Percentiles rank a stretch among this genome's conserved stretches.
phyloP scores from a whole-genome alignment of 2,797 vertebrate genomes.

The Micromesistius poutassou region DNA sequence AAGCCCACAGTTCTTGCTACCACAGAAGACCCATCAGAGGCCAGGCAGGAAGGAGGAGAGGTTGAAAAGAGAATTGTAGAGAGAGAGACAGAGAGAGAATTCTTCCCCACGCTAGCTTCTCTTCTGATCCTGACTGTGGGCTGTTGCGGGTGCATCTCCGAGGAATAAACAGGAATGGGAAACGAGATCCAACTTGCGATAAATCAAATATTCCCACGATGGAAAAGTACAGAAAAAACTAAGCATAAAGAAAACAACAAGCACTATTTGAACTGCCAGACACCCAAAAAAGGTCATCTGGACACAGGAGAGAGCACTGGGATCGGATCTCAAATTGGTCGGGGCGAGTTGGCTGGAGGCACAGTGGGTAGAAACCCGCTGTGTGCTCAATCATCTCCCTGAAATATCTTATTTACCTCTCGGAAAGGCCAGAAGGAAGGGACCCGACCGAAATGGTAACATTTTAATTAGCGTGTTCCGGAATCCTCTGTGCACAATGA shows the following conservation, averaged over 20 bases:
- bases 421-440: constrained; percentile 17
- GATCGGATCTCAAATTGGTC: constrained; percentile 1
- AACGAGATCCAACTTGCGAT: constrained; percentile 16
- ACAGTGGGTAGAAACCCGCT: background rate
- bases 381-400: background rate
- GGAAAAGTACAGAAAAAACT: constrained; percentile 21
- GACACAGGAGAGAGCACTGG: constrained; percentile 20
- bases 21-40: background rate
- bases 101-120: constrained; percentile 9
- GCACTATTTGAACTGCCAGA: background rate
- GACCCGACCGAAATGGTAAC: constrained; percentile 24
- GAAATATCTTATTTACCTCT: constrained; percentile 19
- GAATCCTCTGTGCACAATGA: constrained; percentile 37
- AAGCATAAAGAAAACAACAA: background rate
- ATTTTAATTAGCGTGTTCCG: constrained; percentile 46
- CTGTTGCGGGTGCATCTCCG: background rate
- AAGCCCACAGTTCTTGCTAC: background rate
- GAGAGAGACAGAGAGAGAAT: background rate
- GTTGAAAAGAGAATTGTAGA: constrained; percentile 1
- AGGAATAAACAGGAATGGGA: background rate
- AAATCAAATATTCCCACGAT: constrained; percentile 32
- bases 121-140: constrained; percentile 13
- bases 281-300: constrained; percentile 25
- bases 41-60: constrained; percentile 3
- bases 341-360: background rate